Conservation (phyloP, 2,888 invertebrate genomes). For the Pollenia griseotomentosa region DNA sequence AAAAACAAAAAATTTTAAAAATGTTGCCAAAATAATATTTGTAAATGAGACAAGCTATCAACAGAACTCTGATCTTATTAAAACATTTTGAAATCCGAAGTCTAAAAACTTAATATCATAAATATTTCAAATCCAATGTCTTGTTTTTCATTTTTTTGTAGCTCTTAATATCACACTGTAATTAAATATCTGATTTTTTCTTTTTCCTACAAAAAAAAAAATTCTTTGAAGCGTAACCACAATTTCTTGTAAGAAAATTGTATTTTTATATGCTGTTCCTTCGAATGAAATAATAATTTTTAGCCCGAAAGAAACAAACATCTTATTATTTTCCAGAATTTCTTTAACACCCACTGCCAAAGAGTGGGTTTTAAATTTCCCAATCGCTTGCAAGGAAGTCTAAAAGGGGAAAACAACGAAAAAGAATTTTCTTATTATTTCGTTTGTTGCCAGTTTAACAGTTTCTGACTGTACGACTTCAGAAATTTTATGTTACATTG, state of each 20-base stretch:
- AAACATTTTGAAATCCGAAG: too few species aligned
- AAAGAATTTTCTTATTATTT: conserved; percentile 59
- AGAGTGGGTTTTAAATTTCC: conserved; percentile 54
- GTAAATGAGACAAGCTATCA: too few species aligned
- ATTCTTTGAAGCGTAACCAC: conserved; percentile 19
- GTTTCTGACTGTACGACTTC: conserved; percentile 31
- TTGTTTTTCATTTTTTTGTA: neutral
- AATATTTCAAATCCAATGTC: neutral
- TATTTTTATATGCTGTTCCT: conserved; percentile 24
- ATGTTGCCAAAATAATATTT: too few species aligned
- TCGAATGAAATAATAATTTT: conserved; percentile 33
- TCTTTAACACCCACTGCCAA: conserved; percentile 13
- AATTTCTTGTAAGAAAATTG: conserved; percentile 44
- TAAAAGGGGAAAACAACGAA: neutral
- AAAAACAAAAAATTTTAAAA: too few species aligned
- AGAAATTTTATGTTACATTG: neutral
- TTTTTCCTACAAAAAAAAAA: neutral
- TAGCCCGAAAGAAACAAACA: conserved; percentile 31
- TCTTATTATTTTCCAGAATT: conserved; percentile 22
- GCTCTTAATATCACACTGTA: conserved; percentile 14
- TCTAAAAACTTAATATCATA: too few species aligned
- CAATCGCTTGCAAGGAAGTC: conserved; percentile 12
- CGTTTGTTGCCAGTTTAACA: conserved; percentile 53
- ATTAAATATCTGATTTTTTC: neutral
- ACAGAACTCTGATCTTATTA: too few species aligned